Conservation (phyloP, 2,113 vertebrate species). For the Poeciliopsis turrubarensis region DNA sequence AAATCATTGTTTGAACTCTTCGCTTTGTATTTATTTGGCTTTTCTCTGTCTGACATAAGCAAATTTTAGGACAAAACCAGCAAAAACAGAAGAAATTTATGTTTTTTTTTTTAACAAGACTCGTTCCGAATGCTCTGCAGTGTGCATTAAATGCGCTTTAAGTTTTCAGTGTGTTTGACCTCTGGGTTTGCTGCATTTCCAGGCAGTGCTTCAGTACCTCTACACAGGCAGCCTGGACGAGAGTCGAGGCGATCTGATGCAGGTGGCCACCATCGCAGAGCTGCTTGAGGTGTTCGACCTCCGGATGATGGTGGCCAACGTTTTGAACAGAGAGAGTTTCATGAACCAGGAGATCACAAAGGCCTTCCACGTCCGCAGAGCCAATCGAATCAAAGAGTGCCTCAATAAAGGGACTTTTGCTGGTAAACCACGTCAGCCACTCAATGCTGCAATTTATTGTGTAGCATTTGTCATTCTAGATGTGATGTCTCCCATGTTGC, state of each 20-base stretch:
- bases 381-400: slow-evolving; percentile 92
- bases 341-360: slow-evolving; percentile 96
- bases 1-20: too few relatives aligned
- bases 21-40: too few relatives aligned
- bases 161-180: slow-evolving; percentile 1
- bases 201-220: slow-evolving; percentile 87
- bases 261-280: slow-evolving; percentile 89
- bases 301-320: slow-evolving; percentile 92
- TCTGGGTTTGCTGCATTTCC: slow-evolving; percentile 16
- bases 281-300: slow-evolving; percentile 90
- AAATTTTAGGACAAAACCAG: neutral
- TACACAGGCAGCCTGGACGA: slow-evolving; percentile 87
- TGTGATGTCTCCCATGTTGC: slow-evolving; percentile 37
- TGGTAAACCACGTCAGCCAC: slow-evolving; percentile 73
- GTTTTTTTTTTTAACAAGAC: too few relatives aligned
- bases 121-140: neutral
- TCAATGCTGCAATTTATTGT: neutral
- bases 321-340: slow-evolving; percentile 92
- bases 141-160: neutral
- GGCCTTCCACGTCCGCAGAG: slow-evolving; percentile 90
- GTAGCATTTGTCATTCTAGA: slow-evolving; percentile 21
- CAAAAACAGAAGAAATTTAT: neutral
- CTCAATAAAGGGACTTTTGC: slow-evolving; percentile 87
- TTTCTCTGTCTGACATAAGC: too few relatives aligned
- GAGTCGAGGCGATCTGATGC: slow-evolving; percentile 82